These are phyloP conservation scores for Artemisiospiza belli DNA, from an alignment of 2,113 vertebrate genomes.

Conservation along the genomic window DNA sequence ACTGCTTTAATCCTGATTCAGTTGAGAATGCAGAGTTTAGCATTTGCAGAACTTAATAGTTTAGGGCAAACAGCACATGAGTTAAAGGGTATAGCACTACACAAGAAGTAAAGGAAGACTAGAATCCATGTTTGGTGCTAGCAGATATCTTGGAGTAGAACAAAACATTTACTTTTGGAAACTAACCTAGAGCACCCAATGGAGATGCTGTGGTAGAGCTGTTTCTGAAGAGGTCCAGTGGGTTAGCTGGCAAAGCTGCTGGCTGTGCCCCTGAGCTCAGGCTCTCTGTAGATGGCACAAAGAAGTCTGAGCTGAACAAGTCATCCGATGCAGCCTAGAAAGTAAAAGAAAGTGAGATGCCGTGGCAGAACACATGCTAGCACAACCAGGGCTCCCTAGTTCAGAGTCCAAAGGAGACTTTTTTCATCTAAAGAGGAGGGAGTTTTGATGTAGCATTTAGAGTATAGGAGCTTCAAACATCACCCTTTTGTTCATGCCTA, in stretches of 20 bases:
- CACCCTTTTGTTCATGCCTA: not conserved
- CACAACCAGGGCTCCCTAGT: not conserved
- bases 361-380: not conserved
- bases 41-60: not conserved
- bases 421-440: not conserved
- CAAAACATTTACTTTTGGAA: not conserved
- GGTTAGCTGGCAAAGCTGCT: slow-evolving; percentile 26
- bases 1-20: not conserved
- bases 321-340: slow-evolving; percentile 77
- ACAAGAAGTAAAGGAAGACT: not conserved
- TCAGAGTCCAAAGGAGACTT: not conserved
- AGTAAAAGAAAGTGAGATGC: not conserved
- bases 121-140: not conserved
- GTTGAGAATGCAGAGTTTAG: not conserved
- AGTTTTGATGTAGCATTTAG: not conserved
- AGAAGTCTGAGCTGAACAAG: slow-evolving; percentile 83
- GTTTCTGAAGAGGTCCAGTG: slow-evolving; percentile 79
- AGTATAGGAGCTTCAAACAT: not conserved
- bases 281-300: slow-evolving; percentile 62
- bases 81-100: not conserved
- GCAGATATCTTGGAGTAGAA: not conserved
- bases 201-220: not conserved
- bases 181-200: slow-evolving; percentile 71
- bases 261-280: slow-evolving; percentile 35
- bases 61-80: not conserved